Evolutionary conservation across 2,113 vertebrate species (phyloP), one percentile per base, ranked within the genome.

Genomic region (Oreamnos americanus): DNA sequence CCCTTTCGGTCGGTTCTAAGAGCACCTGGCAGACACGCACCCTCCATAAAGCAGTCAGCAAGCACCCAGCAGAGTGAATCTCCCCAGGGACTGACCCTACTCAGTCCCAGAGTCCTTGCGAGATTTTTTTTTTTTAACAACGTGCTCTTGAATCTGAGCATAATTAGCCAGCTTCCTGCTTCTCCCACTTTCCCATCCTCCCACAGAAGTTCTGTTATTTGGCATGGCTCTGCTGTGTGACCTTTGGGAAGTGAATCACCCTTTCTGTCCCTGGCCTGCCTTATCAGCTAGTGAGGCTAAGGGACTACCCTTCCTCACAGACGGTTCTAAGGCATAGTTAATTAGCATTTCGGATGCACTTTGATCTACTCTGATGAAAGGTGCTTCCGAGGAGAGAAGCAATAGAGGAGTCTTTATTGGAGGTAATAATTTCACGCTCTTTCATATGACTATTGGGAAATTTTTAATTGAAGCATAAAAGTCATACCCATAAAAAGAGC

Each of bases 341-440:
- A 98, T 98, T 97, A 98, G 87, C 49, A 64, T 67, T 89, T 98
- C 43, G 0, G 87, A 97, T 90, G 79, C 93, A 53, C 98, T 98
- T 98, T 98, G 98, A 98, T 98, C 97, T 97, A 17, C 92, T 62
- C 94, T 97, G 97, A 98, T 98, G 97, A 98, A 98, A 98, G 98
- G 85, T 96, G 91, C 92, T 98, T 98, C 98, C 25, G 64, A 97
- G 97, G 90, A 96, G 86, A 90, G 83, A 96, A 87, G 92, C 88
- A 96, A 95, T 89, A 90, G 92, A 91, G 91, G 91, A 95, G 36
- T 84, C 95, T 95, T 98, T 98, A 97, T 97, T 96, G 97, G 94
- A 92, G 96, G 95, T 96, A 98, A 95, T 96, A 96, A 97, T 98
- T 98, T 98, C 96, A 98, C 95, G 84, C 90, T 98, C 96, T 98